Evolutionary conservation across 2,113 vertebrate genomes (phyloP).

Genomic region (human (Homo sapiens)): DNA sequence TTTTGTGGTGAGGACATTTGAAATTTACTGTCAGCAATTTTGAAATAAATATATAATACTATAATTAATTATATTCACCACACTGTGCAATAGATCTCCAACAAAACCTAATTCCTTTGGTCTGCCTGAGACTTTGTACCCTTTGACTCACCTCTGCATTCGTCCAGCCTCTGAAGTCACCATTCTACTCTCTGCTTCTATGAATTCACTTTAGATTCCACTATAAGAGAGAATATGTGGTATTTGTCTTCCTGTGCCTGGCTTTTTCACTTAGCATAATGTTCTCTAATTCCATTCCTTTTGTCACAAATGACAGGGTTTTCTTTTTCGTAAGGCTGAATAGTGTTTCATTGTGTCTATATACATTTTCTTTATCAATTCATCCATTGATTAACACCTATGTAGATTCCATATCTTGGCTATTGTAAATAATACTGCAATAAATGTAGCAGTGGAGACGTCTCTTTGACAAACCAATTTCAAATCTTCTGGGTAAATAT

Average conservation of each 20-base stretch:
- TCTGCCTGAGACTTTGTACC: neutral
- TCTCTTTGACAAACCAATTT: neutral
- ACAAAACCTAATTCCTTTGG: neutral
- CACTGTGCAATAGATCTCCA: neutral
- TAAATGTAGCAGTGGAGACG: neutral
- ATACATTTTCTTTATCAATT: neutral
- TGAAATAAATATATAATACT: neutral
- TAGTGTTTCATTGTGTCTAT: neutral
- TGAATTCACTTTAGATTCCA: neutral
- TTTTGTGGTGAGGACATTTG: neutral
- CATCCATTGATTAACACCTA: neutral
- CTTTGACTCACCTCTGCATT: neutral
- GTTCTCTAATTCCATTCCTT: neutral
- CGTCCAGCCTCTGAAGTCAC: neutral
- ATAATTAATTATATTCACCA: neutral
- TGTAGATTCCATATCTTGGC: neutral
- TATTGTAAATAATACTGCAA: neutral
- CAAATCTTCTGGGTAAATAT: neutral
- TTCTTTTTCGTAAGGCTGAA: neutral
- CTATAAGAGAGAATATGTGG: neutral
- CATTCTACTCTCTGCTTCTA: neutral
- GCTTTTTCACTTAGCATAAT: neutral
- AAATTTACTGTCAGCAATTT: neutral
- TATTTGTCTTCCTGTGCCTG: neutral
- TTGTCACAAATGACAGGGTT: neutral